Base-by-base conservation (phyloP, 1,140 invertebrate species). In the Drosophila ironensis region DNA sequence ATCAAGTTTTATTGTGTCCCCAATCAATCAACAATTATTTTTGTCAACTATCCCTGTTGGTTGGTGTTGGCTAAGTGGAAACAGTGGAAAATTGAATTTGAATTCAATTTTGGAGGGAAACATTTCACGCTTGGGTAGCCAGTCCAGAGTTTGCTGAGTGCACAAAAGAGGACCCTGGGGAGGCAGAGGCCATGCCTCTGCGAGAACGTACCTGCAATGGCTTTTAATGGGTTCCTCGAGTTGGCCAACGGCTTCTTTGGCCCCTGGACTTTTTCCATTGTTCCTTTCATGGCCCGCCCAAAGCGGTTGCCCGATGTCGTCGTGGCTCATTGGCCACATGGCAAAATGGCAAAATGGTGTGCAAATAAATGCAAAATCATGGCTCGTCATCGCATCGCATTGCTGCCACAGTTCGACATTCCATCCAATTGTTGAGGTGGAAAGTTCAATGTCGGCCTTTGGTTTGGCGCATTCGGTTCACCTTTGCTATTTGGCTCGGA, bases 311-410 rank as follows among this genome's bases (percentile, higher is more conserved):
- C n/a, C n/a, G n/a, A n/a, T n/a, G n/a, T n/a, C 28, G 40, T 33
- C 54, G 61, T 40, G 68, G 45, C 67, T 70, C 66, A 70, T 70
- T 70, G 67, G 37, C 27, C 51, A 28, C 44, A 59, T 38, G 37
- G 25, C 38, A 14, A 17, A 42, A 22, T 17, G 20, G 9, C 1
- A 20, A 11, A 46, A 69, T 33, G 30, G 67, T 45, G 67, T 71
- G 67, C 54, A 71, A 71, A 70, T 71, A 60, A 71, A 71, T 71
- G 66, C 68, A 71, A 60, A 71, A 60, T 71, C 68, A 71, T 71
- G 20, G 45, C 40, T 68, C 66, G 66, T 69, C 66, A 68, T 54
- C 35, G 41, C 57, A 20, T 14, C 22, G 54, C 20, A 33, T 33
- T 33, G n/a, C n/a, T 33, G 30, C 14, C 66, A 38, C 40, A 44